Percentiles rank a stretch among this genome's conserved stretches.
Evolutionary conservation across 2,113 vertebrate genomes (phyloP).

Genomic region (Piprites chloris): DNA sequence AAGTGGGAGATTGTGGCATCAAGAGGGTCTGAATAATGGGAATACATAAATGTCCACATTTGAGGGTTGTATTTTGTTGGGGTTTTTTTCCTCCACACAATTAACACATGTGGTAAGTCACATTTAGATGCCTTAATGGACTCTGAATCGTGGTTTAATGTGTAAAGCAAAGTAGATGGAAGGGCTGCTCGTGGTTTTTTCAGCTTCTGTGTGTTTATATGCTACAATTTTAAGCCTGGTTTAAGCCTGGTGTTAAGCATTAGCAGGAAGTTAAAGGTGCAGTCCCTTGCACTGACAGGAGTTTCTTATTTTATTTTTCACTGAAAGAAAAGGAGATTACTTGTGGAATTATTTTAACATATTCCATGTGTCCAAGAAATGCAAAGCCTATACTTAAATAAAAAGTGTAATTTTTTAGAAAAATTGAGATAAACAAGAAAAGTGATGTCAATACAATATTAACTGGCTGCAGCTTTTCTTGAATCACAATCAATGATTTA

Average conservation of each 20-base stretch:
- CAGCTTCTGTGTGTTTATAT: not conserved
- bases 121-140: constrained; percentile 64
- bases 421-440: not conserved
- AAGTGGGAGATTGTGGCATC: constrained; percentile 50
- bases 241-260: not conserved
- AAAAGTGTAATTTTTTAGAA: not conserved
- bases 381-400: not conserved
- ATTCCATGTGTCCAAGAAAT: not conserved
- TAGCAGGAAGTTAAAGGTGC: not conserved
- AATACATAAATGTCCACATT: constrained; percentile 64
- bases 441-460: not conserved
- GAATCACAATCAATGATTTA: not conserved
- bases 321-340: not conserved
- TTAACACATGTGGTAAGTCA: constrained; percentile 65
- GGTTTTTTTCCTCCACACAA: not conserved
- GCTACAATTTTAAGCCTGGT: not conserved
- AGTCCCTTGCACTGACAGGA: not conserved
- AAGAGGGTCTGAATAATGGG: constrained; percentile 63
- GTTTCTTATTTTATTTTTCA: not conserved
- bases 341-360: not conserved
- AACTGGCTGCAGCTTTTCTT: not conserved
- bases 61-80: not conserved
- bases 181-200: not conserved
- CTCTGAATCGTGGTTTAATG: constrained; percentile 43
- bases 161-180: constrained; percentile 47